phyloP scores from a whole-genome alignment of 2,113 vertebrate species.

The Scalopus aquaticus region DNA sequence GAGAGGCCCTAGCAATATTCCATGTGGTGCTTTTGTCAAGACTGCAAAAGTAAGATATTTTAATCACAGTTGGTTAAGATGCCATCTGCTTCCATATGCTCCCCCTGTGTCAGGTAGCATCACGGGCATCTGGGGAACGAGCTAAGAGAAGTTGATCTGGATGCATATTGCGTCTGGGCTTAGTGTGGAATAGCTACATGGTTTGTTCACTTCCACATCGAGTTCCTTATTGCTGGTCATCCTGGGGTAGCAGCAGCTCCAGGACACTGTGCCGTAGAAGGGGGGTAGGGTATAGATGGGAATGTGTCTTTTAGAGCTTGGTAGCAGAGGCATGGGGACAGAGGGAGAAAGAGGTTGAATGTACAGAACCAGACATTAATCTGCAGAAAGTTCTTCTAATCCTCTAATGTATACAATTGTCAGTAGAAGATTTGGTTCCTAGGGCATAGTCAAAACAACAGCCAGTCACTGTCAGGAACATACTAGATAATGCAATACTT shows the following conservation, averaged over 20 bases:
- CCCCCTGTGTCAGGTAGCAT: background rate
- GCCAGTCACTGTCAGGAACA: background rate
- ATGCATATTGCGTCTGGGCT: background rate
- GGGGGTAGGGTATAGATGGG: accelerated
- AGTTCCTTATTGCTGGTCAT: background rate
- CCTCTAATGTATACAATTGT: background rate
- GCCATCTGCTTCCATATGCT: background rate
- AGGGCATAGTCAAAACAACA: background rate
- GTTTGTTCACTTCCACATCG: background rate
- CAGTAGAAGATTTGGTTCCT: background rate
- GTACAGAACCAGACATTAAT: background rate
- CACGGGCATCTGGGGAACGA: background rate
- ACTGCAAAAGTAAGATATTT: background rate
- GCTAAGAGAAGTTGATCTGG: background rate
- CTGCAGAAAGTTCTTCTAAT: background rate
- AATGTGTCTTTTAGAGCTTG: background rate
- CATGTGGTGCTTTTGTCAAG: background rate
- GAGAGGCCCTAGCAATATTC: background rate
- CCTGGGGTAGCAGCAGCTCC: background rate
- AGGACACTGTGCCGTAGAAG: accelerated
- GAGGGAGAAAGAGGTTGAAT: background rate
- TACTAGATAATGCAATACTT: background rate
- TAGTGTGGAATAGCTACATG: background rate
- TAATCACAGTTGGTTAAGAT: background rate
- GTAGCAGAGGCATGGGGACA: background rate